These are phyloP conservation scores for Hemichromis elongatus DNA, from an alignment of 2,113 vertebrate species.

Conservation along the genomic window DNA sequence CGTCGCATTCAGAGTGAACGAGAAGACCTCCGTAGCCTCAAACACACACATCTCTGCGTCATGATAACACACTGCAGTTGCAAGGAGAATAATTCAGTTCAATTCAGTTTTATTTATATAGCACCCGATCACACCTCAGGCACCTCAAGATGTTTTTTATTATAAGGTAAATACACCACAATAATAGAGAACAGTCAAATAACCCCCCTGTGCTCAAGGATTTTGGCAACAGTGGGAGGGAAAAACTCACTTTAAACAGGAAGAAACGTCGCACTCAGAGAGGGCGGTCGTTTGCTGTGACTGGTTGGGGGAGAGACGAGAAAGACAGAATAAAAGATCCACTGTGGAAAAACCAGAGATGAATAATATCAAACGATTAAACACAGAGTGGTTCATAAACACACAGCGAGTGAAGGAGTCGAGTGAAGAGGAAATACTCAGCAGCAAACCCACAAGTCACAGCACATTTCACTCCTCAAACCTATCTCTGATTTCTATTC, in stretches of 20 bases:
- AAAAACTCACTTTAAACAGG: not conserved
- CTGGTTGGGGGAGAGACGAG: not conserved
- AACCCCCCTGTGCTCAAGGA: not conserved
- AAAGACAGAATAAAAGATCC: not conserved
- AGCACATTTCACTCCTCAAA: not conserved
- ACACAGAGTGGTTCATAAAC: not conserved
- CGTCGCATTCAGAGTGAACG: not conserved
- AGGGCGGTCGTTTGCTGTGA: not conserved
- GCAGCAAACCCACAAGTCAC: not conserved
- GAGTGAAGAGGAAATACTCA: not conserved
- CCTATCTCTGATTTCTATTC: not conserved
- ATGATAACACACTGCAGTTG: not conserved
- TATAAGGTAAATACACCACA: not conserved
- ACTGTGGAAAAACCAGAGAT: not conserved
- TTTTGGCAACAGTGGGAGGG: not conserved
- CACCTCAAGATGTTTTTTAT: not conserved
- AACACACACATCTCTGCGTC: not conserved
- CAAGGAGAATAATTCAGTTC: not conserved
- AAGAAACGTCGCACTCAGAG: not conserved
- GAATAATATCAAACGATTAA: not conserved
- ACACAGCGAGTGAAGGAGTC: not conserved
- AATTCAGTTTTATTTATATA: not conserved
- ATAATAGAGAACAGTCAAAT: not conserved
- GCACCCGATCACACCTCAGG: not conserved
- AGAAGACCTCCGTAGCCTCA: not conserved